Conservation (phyloP, 2,888 invertebrate genomes). For the Euproctis similis region DNA sequence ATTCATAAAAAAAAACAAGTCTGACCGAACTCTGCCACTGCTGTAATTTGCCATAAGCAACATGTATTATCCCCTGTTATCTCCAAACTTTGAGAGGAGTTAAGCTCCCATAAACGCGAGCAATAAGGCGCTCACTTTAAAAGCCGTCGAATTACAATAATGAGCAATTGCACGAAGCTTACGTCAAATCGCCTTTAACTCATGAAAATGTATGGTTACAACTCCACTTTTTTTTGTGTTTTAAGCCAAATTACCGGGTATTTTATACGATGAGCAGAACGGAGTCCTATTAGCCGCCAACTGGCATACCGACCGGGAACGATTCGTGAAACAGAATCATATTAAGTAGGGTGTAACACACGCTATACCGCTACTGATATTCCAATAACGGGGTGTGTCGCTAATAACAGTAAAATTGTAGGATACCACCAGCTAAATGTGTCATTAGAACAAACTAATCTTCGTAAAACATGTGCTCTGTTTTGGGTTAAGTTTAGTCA, state of each 20-base stretch:
- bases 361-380: slow-evolving; percentile 63
- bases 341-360: slow-evolving; percentile 72
- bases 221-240: slow-evolving; percentile 40
- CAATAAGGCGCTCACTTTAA: slow-evolving; percentile 37
- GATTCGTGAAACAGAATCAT: slow-evolving; percentile 65
- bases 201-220: slow-evolving; percentile 48
- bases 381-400: slow-evolving; percentile 68
- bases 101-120: slow-evolving; percentile 35
- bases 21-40: slow-evolving; percentile 15
- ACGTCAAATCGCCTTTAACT: slow-evolving; percentile 55
- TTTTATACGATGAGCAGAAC: slow-evolving; percentile 51
- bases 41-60: slow-evolving; percentile 43
- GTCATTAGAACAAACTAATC: slow-evolving; percentile 36
- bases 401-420: slow-evolving; percentile 67
- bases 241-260: slow-evolving; percentile 47
- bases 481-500: slow-evolving; percentile 60
- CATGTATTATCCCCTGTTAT: slow-evolving; percentile 42
- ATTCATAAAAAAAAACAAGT: slow-evolving; percentile 28
- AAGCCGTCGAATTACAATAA: slow-evolving; percentile 57
- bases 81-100: slow-evolving; percentile 30
- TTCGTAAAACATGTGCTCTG: slow-evolving; percentile 39
- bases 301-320: slow-evolving; percentile 50
- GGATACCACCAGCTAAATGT: slow-evolving; percentile 57
- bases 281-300: slow-evolving; percentile 58
- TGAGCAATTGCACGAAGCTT: slow-evolving; percentile 67